A percentile compares a stretch with the other conserved stretches of the same genome.
These are phyloP conservation scores for Molorchus minor DNA, from an alignment of 2,888 invertebrate species.

Conservation along the genomic window DNA sequence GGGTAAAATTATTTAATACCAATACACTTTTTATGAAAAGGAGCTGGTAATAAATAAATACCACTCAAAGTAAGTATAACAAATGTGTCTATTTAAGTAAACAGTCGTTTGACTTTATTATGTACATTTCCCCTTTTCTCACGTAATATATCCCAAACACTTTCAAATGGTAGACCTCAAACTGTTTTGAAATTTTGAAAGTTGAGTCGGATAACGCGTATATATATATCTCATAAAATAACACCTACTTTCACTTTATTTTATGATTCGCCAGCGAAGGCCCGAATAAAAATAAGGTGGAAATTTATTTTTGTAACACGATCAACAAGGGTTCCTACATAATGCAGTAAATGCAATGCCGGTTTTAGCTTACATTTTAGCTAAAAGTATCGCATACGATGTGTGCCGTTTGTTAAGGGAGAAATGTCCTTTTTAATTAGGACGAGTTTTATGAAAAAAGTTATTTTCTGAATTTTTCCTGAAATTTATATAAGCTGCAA, in stretches of 20 bases:
- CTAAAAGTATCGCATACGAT: not conserved
- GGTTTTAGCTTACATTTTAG: conserved; percentile 16
- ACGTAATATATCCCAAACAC: not conserved
- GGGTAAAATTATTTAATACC: no score
- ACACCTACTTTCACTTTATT: conserved; percentile 19
- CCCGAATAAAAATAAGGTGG: conserved; percentile 17
- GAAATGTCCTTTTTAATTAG: not conserved
- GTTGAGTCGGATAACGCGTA: not conserved
- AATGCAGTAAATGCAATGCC: conserved; percentile 21
- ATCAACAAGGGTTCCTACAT: conserved; percentile 10
- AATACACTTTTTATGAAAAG: no score
- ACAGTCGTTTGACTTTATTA: no score
- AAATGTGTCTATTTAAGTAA: no score
- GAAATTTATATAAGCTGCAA: no score
- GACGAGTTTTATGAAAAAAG: no score
- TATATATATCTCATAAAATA: conserved; percentile 11
- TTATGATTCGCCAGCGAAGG: conserved; percentile 12
- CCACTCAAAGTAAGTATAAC: no score
- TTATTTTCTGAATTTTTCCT: no score
- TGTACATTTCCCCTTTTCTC: no score
- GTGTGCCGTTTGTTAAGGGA: no score
- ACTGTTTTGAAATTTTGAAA: conserved; percentile 1
- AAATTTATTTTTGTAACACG: conserved; percentile 21
- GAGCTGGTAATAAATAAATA: no score
- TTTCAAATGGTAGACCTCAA: not conserved